These are phyloP conservation scores for Rhinichthys osculus DNA, from an alignment of 2,797 vertebrate genomes.

Conservation along the genomic window DNA sequence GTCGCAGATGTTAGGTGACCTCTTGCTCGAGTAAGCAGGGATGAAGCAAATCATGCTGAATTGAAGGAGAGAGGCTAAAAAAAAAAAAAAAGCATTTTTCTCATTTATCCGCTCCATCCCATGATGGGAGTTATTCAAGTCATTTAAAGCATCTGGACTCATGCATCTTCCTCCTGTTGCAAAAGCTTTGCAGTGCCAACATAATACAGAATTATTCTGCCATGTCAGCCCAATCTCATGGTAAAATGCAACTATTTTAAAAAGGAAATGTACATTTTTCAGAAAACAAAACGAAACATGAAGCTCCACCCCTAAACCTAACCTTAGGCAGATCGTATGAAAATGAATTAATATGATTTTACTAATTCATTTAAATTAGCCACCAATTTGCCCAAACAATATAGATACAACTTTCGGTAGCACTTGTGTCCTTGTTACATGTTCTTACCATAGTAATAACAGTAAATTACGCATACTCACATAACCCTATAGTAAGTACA, in stretches of 20 bases:
- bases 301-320: background rate
- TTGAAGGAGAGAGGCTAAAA: conserved; percentile 50
- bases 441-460: too few relatives aligned
- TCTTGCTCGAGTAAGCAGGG: conserved; percentile 68
- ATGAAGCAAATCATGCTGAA: conserved; percentile 68
- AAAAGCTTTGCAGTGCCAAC: background rate
- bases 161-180: background rate
- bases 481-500: too few relatives aligned
- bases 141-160: conserved; percentile 41
- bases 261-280: too few relatives aligned
- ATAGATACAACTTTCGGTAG: background rate
- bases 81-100: conserved; percentile 38
- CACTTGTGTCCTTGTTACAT: too few relatives aligned
- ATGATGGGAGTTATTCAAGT: conserved; percentile 24
- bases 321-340: background rate
- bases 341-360: background rate
- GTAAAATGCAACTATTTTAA: background rate
- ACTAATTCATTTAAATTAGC: background rate
- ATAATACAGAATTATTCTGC: background rate
- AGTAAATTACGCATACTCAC: too few relatives aligned
- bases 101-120: background rate
- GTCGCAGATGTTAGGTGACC: conserved; percentile 78
- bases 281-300: background rate
- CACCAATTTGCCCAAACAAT: background rate
- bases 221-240: background rate